Base-by-base conservation (phyloP, 2,888 invertebrate species). In the Podotricha telesiphe region DNA sequence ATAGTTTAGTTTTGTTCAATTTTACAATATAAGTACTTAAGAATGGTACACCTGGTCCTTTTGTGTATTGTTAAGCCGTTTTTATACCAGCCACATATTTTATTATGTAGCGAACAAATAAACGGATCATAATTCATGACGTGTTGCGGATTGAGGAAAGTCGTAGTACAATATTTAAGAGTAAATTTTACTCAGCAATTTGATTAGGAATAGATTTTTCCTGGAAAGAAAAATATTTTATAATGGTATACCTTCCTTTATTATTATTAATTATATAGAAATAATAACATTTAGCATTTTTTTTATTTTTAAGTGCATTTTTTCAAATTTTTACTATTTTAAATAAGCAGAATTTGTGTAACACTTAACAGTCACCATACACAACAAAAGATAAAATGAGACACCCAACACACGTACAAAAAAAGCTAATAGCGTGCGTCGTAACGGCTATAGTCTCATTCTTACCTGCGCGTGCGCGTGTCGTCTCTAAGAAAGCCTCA, bases 401-500 rank as follows among this genome's bases (percentile, higher is more conserved):
- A 8, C 22, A 58, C n/a, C 42, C 42, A 28, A 22, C 15, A 59
- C 22, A 42, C 59, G 59, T n/a, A 59, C 45, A 45, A 22, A 6
- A 45, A 59, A 59, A 45, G 20, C 15, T 1, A 22, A 20, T 45
- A 59, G 45, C 45, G 59, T 45, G 56, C 58, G 74, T 77, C 81
- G 84, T 83, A 85, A 81, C 65, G 77, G 78, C 80, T 83, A 86
- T 85, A 85, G 83, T 86, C 84, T 84, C 84, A 84, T 86, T 88
- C 86, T 87, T 88, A 84, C 83, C 85, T 88, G 91, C 91, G 87
- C 83, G 72, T 70, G 78, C 86, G 81, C 85, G 82, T 82, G 81
- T 78, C 75, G 83, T 84, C 87, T 86, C 80, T 80, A 91, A 90
- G 91, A 89, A 91, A 91, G 88, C 88, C 88, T 88, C 87, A 92